phyloP scores from a whole-genome alignment of 2,113 vertebrate genomes.

The Dendropsophus ebraccatus region DNA sequence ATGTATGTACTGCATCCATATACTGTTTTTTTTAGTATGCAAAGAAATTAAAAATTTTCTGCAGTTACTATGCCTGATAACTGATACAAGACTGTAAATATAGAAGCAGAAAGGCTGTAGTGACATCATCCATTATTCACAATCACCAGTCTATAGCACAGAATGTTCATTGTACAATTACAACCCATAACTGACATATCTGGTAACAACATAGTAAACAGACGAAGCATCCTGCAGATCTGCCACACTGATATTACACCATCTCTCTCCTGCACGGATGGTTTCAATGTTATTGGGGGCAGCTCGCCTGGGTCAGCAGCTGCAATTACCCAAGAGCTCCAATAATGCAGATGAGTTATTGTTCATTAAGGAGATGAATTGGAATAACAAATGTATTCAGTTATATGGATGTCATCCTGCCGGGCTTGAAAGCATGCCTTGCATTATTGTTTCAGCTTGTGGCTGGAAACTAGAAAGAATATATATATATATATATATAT shows the following conservation, averaged over 20 bases:
- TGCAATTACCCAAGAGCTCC: conserved; percentile 46
- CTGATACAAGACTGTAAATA: background rate
- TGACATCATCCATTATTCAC: background rate
- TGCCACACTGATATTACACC: conserved; percentile 2
- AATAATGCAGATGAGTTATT: conserved; percentile 50
- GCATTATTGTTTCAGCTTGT: background rate
- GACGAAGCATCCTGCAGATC: background rate
- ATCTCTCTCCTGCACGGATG: background rate
- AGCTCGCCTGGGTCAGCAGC: conserved; percentile 36
- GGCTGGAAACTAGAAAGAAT: background rate
- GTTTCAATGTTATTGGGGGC: conserved; percentile 36
- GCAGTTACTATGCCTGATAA: too few relatives aligned
- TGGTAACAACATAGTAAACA: background rate
- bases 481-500: too few relatives aligned
- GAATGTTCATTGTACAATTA: background rate
- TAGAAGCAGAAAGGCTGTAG: background rate
- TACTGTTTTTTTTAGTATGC: too few relatives aligned
- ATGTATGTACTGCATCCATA: too few relatives aligned
- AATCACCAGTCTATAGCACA: background rate
- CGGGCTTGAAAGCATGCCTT: background rate
- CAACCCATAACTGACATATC: background rate
- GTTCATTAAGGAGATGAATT: conserved; percentile 52
- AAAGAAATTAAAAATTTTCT: too few relatives aligned
- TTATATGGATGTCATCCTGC: conserved; percentile 29
- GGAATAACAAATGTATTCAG: conserved; percentile 49